Evolutionary conservation across 1,140 invertebrate species (phyloP).

Genomic region (Drosophila nigrodunni): DNA sequence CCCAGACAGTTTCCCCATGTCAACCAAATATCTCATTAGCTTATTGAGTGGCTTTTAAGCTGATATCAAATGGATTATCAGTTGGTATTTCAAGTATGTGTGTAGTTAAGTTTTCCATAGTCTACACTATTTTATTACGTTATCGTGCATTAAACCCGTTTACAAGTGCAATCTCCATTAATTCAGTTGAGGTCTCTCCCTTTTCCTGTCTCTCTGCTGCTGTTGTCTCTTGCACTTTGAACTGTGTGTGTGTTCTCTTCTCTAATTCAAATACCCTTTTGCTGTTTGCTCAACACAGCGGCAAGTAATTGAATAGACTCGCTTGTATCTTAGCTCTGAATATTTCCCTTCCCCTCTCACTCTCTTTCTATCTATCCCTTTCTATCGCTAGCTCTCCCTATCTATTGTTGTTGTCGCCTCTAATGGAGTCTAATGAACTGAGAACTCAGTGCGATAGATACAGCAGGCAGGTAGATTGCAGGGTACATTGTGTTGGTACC

Average conservation of each 20-base stretch:
- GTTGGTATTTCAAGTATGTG: slow-evolving; percentile 42
- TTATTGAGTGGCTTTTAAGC: slow-evolving; percentile 24
- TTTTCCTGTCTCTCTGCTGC: not conserved
- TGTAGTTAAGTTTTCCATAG: not conserved
- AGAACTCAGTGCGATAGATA: slow-evolving; percentile 14
- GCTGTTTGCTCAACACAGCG: slow-evolving; percentile 27
- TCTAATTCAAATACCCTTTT: slow-evolving; percentile 64
- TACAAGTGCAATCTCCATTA: slow-evolving; percentile 60
- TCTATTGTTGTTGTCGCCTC: slow-evolving; percentile 69
- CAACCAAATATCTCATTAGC: slow-evolving; percentile 49
- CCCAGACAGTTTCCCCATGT: slow-evolving; percentile 44
- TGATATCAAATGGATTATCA: slow-evolving; percentile 33
- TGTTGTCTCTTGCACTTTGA: slow-evolving; percentile 56
- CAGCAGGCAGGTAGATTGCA: slow-evolving; percentile 49
- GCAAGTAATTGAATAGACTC: slow-evolving; percentile 28
- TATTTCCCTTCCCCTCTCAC: not conserved
- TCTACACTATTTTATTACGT: slow-evolving; percentile 16
- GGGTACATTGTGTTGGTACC: slow-evolving; percentile 19
- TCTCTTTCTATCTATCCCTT: not conserved
- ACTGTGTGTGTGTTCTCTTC: slow-evolving; percentile 40
- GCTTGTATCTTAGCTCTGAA: slow-evolving; percentile 11
- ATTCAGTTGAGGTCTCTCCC: not conserved
- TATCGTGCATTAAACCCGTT: slow-evolving; percentile 71
- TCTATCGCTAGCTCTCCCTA: not conserved
- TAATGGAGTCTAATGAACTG: slow-evolving; percentile 76